phyloP scores from a whole-genome alignment of 1,140 invertebrate species.

The Drosophila nasuta region DNA sequence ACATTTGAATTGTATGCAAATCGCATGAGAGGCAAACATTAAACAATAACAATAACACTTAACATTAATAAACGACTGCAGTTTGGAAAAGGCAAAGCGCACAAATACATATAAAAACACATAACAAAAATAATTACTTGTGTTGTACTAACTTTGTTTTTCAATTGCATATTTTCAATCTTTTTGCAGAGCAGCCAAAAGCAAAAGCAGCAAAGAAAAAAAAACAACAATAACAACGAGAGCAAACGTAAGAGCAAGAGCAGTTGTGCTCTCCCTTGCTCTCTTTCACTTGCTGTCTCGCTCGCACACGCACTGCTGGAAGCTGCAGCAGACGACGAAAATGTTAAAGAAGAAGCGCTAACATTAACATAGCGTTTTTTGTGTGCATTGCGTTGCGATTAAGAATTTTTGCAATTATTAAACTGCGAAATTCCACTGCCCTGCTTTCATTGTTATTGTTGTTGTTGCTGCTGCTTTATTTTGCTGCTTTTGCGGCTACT shows the following conservation, averaged over 20 bases:
- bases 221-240: neutral
- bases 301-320: slow-evolving; percentile 17
- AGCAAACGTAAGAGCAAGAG: slow-evolving; percentile 1
- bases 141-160: slow-evolving; percentile 46
- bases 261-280: neutral
- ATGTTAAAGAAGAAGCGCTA: neutral
- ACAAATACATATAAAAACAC: slow-evolving; percentile 27
- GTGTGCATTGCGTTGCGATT: neutral
- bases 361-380: neutral
- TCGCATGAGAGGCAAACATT: slow-evolving; percentile 1
- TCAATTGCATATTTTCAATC: slow-evolving; percentile 17
- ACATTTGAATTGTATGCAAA: slow-evolving; percentile 14
- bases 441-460: slow-evolving; percentile 40
- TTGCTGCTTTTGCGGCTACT: slow-evolving; percentile 30
- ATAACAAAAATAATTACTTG: slow-evolving; percentile 31
- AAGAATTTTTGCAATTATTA: slow-evolving; percentile 10
- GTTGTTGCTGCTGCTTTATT: slow-evolving; percentile 4
- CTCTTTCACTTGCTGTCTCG: slow-evolving; percentile 2
- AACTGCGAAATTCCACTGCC: slow-evolving; percentile 33
- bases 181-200: slow-evolving; percentile 2
- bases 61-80: slow-evolving; percentile 32
- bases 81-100: slow-evolving; percentile 6
- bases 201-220: slow-evolving; percentile 10
- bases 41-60: slow-evolving; percentile 33
- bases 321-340: slow-evolving; percentile 12